Conservation (phyloP, 2,888 invertebrate genomes). For the Amaurobius ferox region DNA sequence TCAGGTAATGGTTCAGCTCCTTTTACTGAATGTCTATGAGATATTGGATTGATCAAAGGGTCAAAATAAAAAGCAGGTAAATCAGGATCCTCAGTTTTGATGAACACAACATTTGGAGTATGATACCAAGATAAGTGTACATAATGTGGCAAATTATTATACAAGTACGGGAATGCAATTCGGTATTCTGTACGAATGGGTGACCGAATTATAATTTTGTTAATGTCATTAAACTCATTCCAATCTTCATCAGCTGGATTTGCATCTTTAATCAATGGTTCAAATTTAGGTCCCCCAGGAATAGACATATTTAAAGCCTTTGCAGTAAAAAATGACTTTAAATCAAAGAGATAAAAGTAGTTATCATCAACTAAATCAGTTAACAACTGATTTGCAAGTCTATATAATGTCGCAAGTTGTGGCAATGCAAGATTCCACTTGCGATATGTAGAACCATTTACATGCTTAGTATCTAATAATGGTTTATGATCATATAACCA, state of each 20-base stretch:
- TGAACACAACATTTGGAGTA: constrained; percentile 98
- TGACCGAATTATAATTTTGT: constrained; percentile 99
- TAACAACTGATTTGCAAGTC: constrained; percentile 96
- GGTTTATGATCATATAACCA: constrained; percentile 99
- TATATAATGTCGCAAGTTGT: constrained; percentile 97
- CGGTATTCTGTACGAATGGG: constrained; percentile 99
- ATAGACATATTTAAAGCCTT: constrained; percentile 99
- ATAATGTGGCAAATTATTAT: constrained; percentile 98
- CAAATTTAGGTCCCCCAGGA: constrained; percentile 99
- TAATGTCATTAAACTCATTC: constrained; percentile 99
- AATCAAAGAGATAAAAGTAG: constrained; percentile 99
- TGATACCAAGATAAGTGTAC: constrained; percentile 99
- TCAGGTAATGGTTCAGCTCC: constrained; percentile 91
- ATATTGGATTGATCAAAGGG: constrained; percentile 99
- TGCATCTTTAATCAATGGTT: constrained; percentile 98
- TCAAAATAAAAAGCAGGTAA: constrained; percentile 99
- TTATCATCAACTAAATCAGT: constrained; percentile 99
- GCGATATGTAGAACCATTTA: constrained; percentile 98
- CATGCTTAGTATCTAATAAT: constrained; percentile 91
- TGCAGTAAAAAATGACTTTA: constrained; percentile 99
- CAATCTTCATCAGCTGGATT: constrained; percentile 99
- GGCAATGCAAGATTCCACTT: constrained; percentile 97
- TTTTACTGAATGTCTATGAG: constrained; percentile 87
- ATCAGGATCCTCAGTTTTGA: constrained; percentile 99
- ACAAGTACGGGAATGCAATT: constrained; percentile 99